These are phyloP conservation scores for Martes martes DNA, from an alignment of 2,113 vertebrate species.

Conservation along the genomic window DNA sequence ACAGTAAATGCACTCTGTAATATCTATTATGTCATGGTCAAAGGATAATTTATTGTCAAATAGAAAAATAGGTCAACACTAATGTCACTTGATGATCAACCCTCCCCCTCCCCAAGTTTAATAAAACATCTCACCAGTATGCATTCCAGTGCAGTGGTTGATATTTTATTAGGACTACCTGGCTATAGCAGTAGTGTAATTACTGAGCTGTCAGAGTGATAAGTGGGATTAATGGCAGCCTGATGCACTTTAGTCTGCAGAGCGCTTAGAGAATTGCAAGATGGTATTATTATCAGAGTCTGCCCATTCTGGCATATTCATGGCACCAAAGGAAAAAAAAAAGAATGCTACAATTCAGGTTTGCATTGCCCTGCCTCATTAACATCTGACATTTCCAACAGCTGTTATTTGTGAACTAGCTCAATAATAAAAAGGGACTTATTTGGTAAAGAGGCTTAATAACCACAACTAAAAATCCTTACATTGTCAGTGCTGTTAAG, in stretches of 20 bases:
- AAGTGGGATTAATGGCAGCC: slow-evolving; percentile 96
- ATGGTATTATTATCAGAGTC: slow-evolving; percentile 90
- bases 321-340: slow-evolving; percentile 70
- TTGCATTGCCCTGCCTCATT: slow-evolving; percentile 82
- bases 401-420: slow-evolving; percentile 88
- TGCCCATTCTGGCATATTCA: slow-evolving; percentile 86
- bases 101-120: slow-evolving; percentile 86
- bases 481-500: slow-evolving; percentile 61
- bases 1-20: slow-evolving; percentile 84
- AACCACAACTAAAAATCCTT: slow-evolving; percentile 62
- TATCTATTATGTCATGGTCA: slow-evolving; percentile 87
- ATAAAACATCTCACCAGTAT: slow-evolving; percentile 87
- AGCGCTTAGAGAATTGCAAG: slow-evolving; percentile 88
- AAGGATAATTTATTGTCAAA: slow-evolving; percentile 93
- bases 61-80: slow-evolving; percentile 92
- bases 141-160: slow-evolving; percentile 81
- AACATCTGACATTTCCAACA: slow-evolving; percentile 88
- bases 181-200: slow-evolving; percentile 89
- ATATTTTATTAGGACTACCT: slow-evolving; percentile 89
- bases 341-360: slow-evolving; percentile 82
- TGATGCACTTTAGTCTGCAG: slow-evolving; percentile 91
- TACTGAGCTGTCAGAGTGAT: slow-evolving; percentile 93
- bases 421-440: slow-evolving; percentile 85
- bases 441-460: slow-evolving; percentile 80
- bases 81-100: slow-evolving; percentile 92